Base-by-base conservation (phyloP, 1,140 invertebrate species). In the Conus betulinus region DNA sequence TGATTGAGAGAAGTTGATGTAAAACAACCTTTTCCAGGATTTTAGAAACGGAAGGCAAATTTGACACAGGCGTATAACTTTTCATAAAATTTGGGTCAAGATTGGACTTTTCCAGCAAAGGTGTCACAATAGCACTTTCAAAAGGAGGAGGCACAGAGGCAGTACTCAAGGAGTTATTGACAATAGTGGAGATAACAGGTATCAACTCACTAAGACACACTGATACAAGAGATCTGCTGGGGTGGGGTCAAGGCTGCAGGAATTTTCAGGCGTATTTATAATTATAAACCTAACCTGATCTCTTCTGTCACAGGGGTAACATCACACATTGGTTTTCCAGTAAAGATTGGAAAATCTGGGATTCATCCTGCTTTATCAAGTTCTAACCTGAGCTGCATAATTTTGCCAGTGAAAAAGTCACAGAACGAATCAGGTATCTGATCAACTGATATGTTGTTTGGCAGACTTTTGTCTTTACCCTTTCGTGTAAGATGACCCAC, bases 161-260 rank as follows among this genome's bases (percentile, higher is more conserved):
- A 39, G 39, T 39, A 39, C 39, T 39, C 39, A 39, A 39, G 39
- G 39, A 39, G 39, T 39, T 39, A 39, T 39, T 39, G 3, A 39
- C 39, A 39, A 39, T 39, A 39, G 39, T 39, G 39, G 39, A 1
- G 39, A 39, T 39, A 39, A 39, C 39, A 39, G 39, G 39, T 39
- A 39, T 39, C 39, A 39, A 39, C 39, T 39, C 39, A 39, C 39
- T 39, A 39, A 39, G 39, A 39, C 39, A 39, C 39, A 39, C 39
- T 39, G 39, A 39, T 39, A 39, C 39, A 39, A 39, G 39, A 39
- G 39, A 39, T 39, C 39, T 39, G 39, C 39, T 39, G 39, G 74
- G 85, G 63, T 84, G 74, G 90, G 88, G 81, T 90, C 91, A 3
- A 91, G 83, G 39, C 87, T 84, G 57, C 88, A 89, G 63, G n/a